Percentiles rank a stretch among this genome's conserved stretches.
Conservation (phyloP, 2,113 vertebrate genomes). For the Peromyscus polionotus region DNA sequence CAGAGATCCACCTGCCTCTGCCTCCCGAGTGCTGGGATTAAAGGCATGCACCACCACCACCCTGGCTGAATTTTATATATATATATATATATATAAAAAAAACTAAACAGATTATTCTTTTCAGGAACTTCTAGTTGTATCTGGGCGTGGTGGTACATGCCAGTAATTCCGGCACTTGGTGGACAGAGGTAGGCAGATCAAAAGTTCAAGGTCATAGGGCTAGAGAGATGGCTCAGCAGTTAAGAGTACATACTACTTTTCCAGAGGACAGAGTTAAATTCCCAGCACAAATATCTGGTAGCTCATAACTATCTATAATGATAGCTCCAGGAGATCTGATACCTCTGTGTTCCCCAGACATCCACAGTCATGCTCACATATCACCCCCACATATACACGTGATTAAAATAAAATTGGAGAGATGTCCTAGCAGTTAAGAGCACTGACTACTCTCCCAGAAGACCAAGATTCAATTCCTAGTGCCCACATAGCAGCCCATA, state of each 20-base stretch:
- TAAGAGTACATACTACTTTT: neutral
- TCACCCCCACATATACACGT: neutral
- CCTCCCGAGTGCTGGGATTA: too few species aligned
- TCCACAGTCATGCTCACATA: neutral
- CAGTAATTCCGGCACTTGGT: neutral
- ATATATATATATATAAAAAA: neutral
- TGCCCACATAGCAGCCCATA: neutral
- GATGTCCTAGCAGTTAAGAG: neutral
- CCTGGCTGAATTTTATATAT: too few species aligned
- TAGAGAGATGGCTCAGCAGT: neutral
- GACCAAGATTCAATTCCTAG: neutral
- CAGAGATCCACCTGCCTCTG: too few species aligned
- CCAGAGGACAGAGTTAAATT: neutral
- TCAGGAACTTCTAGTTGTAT: neutral
- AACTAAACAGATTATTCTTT: conserved; percentile 45
- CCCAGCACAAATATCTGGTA: neutral
- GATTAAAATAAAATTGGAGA: neutral
- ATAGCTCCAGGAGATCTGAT: neutral
- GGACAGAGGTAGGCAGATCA: neutral
- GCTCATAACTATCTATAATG: neutral
- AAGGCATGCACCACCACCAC: too few species aligned
- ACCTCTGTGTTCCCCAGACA: neutral
- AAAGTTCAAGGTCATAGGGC: neutral
- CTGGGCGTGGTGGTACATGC: neutral
- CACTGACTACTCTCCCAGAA: neutral